Conservation (phyloP, 2,888 invertebrate species). For the Pseudoips prasinana region DNA sequence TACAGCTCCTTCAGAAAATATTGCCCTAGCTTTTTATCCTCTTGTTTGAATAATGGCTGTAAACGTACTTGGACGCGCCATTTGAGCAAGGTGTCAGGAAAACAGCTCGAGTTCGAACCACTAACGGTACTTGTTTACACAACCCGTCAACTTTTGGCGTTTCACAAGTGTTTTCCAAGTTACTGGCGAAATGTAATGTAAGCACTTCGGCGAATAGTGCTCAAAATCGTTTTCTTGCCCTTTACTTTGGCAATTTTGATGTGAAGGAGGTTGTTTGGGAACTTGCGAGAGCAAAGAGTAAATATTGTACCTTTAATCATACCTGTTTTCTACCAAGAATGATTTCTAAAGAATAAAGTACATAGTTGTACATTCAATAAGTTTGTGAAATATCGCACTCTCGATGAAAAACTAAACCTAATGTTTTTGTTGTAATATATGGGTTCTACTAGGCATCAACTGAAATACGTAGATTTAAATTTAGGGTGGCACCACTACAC, state of each 20-base stretch:
- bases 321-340: not conserved
- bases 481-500: too few species aligned
- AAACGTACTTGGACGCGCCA: slow-evolving; percentile 74
- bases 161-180: slow-evolving; percentile 70
- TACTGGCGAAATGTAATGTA: slow-evolving; percentile 73
- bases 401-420: too few species aligned
- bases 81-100: slow-evolving; percentile 76
- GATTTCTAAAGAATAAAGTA: not conserved
- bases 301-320: not conserved
- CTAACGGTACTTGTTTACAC: slow-evolving; percentile 77
- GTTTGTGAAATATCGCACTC: not conserved
- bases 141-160: slow-evolving; percentile 73
- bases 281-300: not conserved
- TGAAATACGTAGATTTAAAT: too few species aligned
- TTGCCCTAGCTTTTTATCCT: slow-evolving; percentile 79
- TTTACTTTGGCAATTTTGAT: slow-evolving; percentile 36
- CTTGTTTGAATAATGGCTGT: slow-evolving; percentile 81
- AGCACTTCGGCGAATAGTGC: slow-evolving; percentile 64
- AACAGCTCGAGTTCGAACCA: slow-evolving; percentile 71
- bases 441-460: too few species aligned
- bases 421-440: too few species aligned
- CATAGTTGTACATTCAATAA: not conserved
- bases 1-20: slow-evolving; percentile 77
- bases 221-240: slow-evolving; percentile 48
- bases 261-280: slow-evolving; percentile 3